Evolutionary conservation across 2,888 invertebrate species (phyloP).

Genomic region (Drosophila testacea): DNA sequence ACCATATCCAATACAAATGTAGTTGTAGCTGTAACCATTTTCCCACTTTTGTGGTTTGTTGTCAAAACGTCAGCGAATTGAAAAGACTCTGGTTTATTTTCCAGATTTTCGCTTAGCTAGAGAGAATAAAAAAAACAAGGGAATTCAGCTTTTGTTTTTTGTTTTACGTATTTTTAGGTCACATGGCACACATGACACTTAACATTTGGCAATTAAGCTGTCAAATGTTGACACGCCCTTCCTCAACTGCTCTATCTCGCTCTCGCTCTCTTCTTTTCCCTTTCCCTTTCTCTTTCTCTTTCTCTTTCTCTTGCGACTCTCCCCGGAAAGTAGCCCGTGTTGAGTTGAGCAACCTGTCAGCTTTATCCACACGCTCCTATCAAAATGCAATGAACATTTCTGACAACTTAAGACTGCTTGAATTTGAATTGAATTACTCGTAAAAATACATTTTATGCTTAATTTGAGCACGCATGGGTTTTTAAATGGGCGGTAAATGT

Average conservation of each 20-base stretch:
- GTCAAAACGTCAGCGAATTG: conserved; percentile 46
- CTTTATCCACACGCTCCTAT: conserved; percentile 30
- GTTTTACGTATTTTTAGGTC: conserved; percentile 37
- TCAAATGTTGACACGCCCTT: conserved; percentile 46
- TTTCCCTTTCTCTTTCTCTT: no score
- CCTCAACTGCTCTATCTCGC: not conserved
- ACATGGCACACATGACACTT: conserved; percentile 52
- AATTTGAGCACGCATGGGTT: conserved; percentile 44
- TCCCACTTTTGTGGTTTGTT: conserved; percentile 10
- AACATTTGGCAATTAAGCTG: conserved; percentile 66
- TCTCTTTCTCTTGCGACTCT: not conserved
- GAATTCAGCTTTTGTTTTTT: conserved; percentile 27
- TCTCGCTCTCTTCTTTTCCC: not conserved
- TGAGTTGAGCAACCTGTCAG: conserved; percentile 44
- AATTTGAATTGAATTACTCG: conserved; percentile 60
- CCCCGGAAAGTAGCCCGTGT: conserved; percentile 6
- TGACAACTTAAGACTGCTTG: conserved; percentile 35
- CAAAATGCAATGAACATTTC: conserved; percentile 32
- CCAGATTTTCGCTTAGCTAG: conserved; percentile 26
- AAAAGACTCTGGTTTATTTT: conserved; percentile 30
- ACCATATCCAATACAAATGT: not conserved
- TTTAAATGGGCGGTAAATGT: not conserved
- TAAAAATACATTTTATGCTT: conserved; percentile 66
- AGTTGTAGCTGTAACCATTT: not conserved
- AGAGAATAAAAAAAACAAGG: conserved; percentile 6